Evolutionary conservation across 2,113 vertebrate species (phyloP), one percentile per base, ranked within the genome.

Genomic region (Halcyon malimbica): DNA sequence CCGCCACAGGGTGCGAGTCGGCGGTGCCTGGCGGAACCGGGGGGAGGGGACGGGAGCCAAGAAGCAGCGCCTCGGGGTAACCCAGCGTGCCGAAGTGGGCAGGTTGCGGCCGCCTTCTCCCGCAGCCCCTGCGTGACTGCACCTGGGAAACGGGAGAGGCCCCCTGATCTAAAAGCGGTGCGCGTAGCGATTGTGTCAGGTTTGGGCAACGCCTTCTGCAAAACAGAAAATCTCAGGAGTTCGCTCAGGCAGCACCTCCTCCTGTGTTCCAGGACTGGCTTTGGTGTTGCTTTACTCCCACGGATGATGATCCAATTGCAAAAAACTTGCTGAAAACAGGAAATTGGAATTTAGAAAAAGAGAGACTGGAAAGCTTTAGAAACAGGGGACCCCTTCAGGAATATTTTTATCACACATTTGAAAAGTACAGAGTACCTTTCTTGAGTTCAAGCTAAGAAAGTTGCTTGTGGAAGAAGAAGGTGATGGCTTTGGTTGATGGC

Each of bases 151-250:
- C 1, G 17, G 54, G 13, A 67, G 39, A 21, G 75, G 15, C 21
- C 13, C 4, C 0, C 20, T 15, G 11, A 2, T 15, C 0, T 0
- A 5, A 14, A 21, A 37, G 46, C 4, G 1, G 9, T 7, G 44
- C 1, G 5, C 3, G 0, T 26, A 41, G 64, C 13, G 7, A 5
- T 25, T 9, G 1, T 18, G 3, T 29, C 12, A 28, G 37, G 4
- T 3, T 8, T 28, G 12, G 44, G 44, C 29, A 53, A 3, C 1
- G 1, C 16, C 24, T n/a, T 51, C 4, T 21, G 21, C 29, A 11
- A 23, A 67, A 13, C 7, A 4, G 13, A 15, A 25, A 8, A 9
- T 13, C 5, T 16, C 6, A 3, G 20, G 10, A 35, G 17, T 48
- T 20, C 5, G 42, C 3, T 63, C 3, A 16, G 35, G 35, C 44